Conservation (phyloP, 2,113 vertebrate genomes). For the Gnathonemus echidnorhynchus region DNA sequence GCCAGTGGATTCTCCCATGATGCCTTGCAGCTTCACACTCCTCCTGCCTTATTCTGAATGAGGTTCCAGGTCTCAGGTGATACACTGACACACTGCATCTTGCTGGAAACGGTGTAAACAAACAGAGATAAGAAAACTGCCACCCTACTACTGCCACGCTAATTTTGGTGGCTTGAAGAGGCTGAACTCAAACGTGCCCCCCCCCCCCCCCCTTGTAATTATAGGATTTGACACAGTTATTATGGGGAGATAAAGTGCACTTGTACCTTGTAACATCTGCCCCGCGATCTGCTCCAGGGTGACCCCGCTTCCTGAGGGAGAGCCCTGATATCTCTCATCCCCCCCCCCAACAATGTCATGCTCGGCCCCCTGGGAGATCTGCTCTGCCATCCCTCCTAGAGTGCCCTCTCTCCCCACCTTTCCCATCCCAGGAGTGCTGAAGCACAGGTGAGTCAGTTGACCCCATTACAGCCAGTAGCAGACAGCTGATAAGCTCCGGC, state of each 20-base stretch:
- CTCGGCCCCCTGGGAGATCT: background rate
- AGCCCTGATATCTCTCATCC: slow-evolving; percentile 3
- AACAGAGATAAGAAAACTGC: background rate
- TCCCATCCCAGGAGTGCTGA: background rate
- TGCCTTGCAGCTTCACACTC: background rate
- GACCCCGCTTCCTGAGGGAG: background rate
- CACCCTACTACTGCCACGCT: background rate
- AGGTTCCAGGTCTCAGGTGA: background rate
- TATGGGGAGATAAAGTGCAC: background rate
- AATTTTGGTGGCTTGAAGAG: background rate
- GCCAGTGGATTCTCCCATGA: background rate
- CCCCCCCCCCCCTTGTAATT: slow-evolving; percentile 12
- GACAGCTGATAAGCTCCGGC: slow-evolving; percentile 17
- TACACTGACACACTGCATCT: background rate
- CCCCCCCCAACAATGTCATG: background rate
- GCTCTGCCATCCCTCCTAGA: background rate
- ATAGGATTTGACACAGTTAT: slow-evolving; percentile 13
- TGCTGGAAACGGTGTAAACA: background rate
- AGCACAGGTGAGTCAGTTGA: background rate
- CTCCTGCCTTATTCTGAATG: slow-evolving; percentile 7
- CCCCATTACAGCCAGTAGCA: background rate
- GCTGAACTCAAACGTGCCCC: background rate
- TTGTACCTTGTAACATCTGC: slow-evolving; percentile 7
- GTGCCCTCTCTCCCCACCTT: background rate
- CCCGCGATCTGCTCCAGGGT: background rate